Evolutionary conservation across 2,888 invertebrate species (phyloP).

Genomic region (Acanthosepion lycidas): DNA sequence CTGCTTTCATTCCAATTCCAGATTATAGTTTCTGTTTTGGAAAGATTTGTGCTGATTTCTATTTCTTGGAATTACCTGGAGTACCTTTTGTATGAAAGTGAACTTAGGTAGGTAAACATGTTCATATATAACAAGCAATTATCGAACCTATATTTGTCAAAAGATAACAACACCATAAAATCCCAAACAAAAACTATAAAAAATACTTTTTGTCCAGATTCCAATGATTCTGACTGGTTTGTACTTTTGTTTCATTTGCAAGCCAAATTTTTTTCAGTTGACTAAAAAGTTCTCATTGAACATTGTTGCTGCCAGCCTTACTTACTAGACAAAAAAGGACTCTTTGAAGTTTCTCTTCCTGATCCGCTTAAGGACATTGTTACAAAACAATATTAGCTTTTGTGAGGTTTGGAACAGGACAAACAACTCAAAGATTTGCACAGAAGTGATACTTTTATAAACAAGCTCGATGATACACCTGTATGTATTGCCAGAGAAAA

Average conservation of each 20-base stretch:
- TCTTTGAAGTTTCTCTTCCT: not conserved
- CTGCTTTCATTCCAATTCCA: too few relatives aligned
- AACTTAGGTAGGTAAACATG: not conserved
- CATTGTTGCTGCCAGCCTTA: not conserved
- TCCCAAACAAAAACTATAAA: not conserved
- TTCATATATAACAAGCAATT: not conserved
- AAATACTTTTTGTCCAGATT: not conserved
- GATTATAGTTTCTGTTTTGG: too few relatives aligned
- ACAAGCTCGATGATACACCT: not conserved
- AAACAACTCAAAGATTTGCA: not conserved
- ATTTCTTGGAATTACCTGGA: too few relatives aligned
- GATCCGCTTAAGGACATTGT: not conserved
- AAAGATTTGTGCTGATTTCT: too few relatives aligned
- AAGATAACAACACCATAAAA: not conserved
- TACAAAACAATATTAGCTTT: not conserved
- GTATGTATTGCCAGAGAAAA: not conserved
- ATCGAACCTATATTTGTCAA: not conserved
- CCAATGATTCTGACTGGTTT: not conserved
- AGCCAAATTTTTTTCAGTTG: not conserved
- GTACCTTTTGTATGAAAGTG: not conserved
- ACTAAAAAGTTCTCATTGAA: not conserved
- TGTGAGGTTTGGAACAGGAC: not conserved
- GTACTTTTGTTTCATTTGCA: not conserved
- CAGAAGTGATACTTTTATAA: not conserved
- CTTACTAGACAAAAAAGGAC: constrained; percentile 1